Percentiles rank a stretch among this genome's conserved stretches.
Evolutionary conservation across 2,797 vertebrate species (phyloP).

Genomic region (Psittacula echo): DNA sequence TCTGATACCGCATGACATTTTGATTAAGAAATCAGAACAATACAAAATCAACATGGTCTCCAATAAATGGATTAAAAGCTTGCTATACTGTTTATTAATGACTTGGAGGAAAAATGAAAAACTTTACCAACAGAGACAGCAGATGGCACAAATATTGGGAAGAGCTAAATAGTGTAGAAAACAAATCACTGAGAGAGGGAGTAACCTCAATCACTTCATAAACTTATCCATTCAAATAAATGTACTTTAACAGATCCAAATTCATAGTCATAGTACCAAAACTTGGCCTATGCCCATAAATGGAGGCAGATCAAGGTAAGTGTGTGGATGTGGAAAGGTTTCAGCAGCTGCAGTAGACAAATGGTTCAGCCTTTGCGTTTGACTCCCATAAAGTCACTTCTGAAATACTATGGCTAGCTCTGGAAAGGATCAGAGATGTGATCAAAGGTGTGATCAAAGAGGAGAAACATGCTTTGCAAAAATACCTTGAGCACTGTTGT

Average conservation of each 20-base stretch:
- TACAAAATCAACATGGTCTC: neutral
- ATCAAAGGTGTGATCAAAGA: neutral
- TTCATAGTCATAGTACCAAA: neutral
- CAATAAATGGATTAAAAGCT: neutral
- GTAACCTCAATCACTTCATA: neutral
- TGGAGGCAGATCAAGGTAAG: neutral
- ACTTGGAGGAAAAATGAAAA: neutral
- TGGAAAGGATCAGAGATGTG: neutral
- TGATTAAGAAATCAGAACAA: slow-evolving; percentile 10
- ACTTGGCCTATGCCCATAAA: neutral
- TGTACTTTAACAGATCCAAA: neutral
- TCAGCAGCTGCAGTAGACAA: neutral
- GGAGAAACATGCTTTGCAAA: neutral
- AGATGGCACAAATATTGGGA: neutral
- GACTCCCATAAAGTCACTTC: neutral
- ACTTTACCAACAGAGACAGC: neutral
- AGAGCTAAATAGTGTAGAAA: neutral
- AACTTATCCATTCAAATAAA: neutral
- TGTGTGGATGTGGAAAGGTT: neutral
- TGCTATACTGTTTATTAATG: neutral
- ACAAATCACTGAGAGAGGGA: neutral
- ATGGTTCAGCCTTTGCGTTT: neutral
- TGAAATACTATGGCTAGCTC: neutral
- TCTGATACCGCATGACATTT: neutral
- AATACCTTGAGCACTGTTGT: neutral